phyloP scores from a whole-genome alignment of 2,113 vertebrate species.

The Pyrgilauda ruficollis region DNA sequence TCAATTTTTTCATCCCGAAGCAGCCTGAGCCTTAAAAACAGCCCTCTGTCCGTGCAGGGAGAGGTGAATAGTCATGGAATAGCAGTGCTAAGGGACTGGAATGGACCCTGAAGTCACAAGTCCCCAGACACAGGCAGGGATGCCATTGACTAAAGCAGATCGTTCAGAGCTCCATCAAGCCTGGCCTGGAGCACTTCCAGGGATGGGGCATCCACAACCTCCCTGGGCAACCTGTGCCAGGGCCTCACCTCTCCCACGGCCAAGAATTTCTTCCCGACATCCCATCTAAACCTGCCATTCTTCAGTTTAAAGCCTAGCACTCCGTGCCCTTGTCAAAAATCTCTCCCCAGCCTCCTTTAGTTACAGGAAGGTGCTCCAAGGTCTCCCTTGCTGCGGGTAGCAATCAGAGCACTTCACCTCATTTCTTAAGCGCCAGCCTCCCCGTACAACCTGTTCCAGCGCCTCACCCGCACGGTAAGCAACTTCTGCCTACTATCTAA shows the following conservation, averaged over 20 bases:
- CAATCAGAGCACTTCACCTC: background rate
- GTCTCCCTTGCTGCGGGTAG: background rate
- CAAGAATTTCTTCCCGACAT: too few relatives aligned
- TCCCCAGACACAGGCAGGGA: background rate
- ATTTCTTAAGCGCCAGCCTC: background rate
- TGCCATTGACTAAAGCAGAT: background rate
- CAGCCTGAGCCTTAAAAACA: background rate
- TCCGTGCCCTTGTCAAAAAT: background rate
- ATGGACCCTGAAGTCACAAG: background rate
- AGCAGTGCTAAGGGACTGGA: background rate
- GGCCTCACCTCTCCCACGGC: background rate
- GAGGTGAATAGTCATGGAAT: rapidly evolving
- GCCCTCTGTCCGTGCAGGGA: rapidly evolving
- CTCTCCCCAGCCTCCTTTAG: background rate
- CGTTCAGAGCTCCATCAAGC: background rate
- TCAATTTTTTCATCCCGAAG: background rate
- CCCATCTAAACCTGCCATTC: background rate
- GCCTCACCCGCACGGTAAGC: background rate
- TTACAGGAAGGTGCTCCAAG: background rate
- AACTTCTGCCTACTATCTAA: too few relatives aligned
- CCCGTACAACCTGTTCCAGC: too few relatives aligned
- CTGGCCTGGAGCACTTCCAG: background rate
- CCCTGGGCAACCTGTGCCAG: too few relatives aligned
- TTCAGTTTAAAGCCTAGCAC: background rate
- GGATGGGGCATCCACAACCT: background rate